phyloP scores from a whole-genome alignment of 1,140 invertebrate genomes.

The Glomeris maerens region DNA sequence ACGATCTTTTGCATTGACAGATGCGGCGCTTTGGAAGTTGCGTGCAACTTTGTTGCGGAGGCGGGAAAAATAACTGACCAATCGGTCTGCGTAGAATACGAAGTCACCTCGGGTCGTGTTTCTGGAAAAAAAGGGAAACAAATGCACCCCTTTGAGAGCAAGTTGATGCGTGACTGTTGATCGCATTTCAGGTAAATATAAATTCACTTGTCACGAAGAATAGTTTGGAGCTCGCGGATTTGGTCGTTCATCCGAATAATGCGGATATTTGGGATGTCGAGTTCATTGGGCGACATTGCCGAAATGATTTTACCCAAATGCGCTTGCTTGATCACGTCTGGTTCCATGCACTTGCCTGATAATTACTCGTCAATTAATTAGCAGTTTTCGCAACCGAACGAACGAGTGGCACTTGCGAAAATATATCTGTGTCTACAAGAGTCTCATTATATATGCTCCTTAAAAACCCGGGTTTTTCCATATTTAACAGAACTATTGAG shows the following conservation, averaged over 20 bases:
- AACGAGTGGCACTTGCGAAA: too few species aligned
- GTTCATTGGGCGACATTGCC: too few species aligned
- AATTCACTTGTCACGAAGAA: slow-evolving; percentile 80
- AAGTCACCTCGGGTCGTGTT: slow-evolving; percentile 88
- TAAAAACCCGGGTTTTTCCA: too few species aligned
- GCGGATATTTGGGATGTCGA: slow-evolving; percentile 66
- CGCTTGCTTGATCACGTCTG: neutral
- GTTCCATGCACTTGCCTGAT: too few species aligned
- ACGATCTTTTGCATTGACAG: too few species aligned
- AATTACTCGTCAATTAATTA: too few species aligned
- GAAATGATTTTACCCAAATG: neutral
- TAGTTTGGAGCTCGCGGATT: slow-evolving; percentile 85
- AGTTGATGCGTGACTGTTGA: slow-evolving; percentile 1
- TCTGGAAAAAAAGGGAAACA: slow-evolving; percentile 14
- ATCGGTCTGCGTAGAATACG: slow-evolving; percentile 92
- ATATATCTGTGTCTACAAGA: too few species aligned
- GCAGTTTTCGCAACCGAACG: too few species aligned
- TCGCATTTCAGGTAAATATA: slow-evolving; percentile 7
- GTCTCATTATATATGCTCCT: too few species aligned
- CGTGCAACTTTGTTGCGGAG: too few species aligned
- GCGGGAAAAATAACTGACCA: slow-evolving; percentile 44
- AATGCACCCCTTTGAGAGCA: neutral
- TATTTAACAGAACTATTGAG: too few species aligned
- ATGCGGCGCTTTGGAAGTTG: neutral
- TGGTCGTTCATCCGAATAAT: slow-evolving; percentile 69